A percentile compares a stretch with the other conserved stretches of the same genome.
Conservation (phyloP, 2,888 invertebrate species). For the Timema podura region DNA sequence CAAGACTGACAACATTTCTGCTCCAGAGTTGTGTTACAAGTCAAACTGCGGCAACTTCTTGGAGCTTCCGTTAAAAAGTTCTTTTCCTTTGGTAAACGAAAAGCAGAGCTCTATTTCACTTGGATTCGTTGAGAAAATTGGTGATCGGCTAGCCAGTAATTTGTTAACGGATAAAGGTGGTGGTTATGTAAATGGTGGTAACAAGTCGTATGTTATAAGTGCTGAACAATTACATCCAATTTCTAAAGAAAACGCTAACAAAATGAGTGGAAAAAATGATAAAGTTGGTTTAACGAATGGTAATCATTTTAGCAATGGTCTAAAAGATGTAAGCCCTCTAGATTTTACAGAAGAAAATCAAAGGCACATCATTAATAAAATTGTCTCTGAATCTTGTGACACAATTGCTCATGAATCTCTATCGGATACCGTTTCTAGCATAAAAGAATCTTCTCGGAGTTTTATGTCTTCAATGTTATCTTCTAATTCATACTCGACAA, state of each 20-base stretch:
- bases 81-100: background rate
- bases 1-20: constrained; percentile 6
- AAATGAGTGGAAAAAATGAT: background rate
- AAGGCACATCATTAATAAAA: background rate
- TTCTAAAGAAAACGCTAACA: background rate
- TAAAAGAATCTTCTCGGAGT: constrained; percentile 24
- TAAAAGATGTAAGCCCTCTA: too few species aligned
- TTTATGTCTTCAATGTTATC: constrained; percentile 30
- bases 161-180: background rate
- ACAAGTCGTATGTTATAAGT: background rate
- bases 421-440: constrained; percentile 13
- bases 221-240: background rate
- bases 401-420: constrained; percentile 17
- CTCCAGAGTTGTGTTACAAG: constrained; percentile 1
- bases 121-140: background rate
- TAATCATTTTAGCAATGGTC: too few species aligned
- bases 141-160: background rate
- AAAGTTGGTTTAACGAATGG: too few species aligned
- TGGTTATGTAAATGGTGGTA: constrained; percentile 17
- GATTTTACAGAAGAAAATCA: too few species aligned
- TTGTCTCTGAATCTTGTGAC: background rate
- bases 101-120: background rate
- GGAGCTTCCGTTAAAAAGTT: constrained; percentile 11
- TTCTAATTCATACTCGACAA: constrained; percentile 19
- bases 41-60: constrained; percentile 27